phyloP scores from a whole-genome alignment of 2,888 invertebrate genomes.

The Ophioninae sp. region DNA sequence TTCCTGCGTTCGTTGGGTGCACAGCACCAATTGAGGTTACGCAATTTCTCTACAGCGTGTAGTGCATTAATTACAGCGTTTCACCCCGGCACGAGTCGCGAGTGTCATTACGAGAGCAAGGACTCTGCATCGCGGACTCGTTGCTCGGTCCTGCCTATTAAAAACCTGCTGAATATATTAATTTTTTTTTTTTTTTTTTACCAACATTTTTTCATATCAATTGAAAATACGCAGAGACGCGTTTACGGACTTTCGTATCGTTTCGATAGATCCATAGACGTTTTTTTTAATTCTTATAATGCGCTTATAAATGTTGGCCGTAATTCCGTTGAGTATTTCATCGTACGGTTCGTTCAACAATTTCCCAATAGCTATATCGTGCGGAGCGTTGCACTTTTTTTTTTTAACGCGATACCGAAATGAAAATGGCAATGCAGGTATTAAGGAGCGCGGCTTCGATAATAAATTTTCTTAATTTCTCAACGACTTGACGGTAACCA shows the following conservation, averaged over 20 bases:
- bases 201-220: background rate
- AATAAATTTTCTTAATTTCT: background rate
- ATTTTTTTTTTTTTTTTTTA: background rate
- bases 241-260: background rate
- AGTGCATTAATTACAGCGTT: slow-evolving; percentile 54
- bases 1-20: slow-evolving; percentile 1
- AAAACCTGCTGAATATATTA: background rate
- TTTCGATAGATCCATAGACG: background rate
- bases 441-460: background rate
- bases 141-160: slow-evolving; percentile 15
- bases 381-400: slow-evolving; percentile 1
- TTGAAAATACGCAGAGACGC: background rate
- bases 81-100: slow-evolving; percentile 26
- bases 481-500: slow-evolving; percentile 3
- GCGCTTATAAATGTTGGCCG: too few species aligned
- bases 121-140: slow-evolving; percentile 45
- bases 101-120: slow-evolving; percentile 57
- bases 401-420: background rate
- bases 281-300: too few species aligned
- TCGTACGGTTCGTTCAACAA: slow-evolving; percentile 1
- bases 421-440: background rate
- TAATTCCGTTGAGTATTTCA: slow-evolving; percentile 17
- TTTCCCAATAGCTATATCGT: slow-evolving; percentile 12
- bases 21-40: slow-evolving; percentile 29
- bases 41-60: slow-evolving; percentile 52